phyloP scores from a whole-genome alignment of 2,797 vertebrate species.

The Acipenser ruthenus region DNA sequence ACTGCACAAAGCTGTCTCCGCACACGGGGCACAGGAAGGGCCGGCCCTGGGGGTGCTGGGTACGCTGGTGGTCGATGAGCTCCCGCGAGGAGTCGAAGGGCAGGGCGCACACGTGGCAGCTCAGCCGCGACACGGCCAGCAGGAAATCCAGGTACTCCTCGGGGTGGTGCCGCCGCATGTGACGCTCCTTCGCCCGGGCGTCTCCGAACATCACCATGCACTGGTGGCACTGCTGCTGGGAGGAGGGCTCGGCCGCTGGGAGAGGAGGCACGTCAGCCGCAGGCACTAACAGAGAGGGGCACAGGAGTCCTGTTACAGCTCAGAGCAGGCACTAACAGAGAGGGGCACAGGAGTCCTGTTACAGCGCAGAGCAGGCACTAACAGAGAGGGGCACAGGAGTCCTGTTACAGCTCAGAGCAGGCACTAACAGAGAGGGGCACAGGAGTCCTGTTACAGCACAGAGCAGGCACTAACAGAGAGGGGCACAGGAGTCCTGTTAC shows the following conservation, averaged over 20 bases:
- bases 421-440: no score
- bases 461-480: no score
- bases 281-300: background rate
- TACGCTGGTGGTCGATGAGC: slow-evolving; percentile 10
- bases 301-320: no score
- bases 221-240: slow-evolving; percentile 4
- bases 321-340: no score
- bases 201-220: background rate
- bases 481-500: no score
- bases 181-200: background rate
- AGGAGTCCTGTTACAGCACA: no score
- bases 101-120: slow-evolving; percentile 11
- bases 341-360: background rate
- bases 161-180: slow-evolving; percentile 2
- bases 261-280: background rate
- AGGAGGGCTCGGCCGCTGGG: background rate
- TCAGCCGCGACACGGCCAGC: background rate
- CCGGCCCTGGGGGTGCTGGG: slow-evolving; percentile 1
- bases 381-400: no score
- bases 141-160: slow-evolving; percentile 12
- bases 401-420: no score
- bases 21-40: slow-evolving; percentile 14
- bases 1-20: slow-evolving; percentile 12
- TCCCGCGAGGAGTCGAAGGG: slow-evolving; percentile 4
- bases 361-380: no score